Evolutionary conservation across 2,888 invertebrate species (phyloP).

Genomic region (Spialia ferax): DNA sequence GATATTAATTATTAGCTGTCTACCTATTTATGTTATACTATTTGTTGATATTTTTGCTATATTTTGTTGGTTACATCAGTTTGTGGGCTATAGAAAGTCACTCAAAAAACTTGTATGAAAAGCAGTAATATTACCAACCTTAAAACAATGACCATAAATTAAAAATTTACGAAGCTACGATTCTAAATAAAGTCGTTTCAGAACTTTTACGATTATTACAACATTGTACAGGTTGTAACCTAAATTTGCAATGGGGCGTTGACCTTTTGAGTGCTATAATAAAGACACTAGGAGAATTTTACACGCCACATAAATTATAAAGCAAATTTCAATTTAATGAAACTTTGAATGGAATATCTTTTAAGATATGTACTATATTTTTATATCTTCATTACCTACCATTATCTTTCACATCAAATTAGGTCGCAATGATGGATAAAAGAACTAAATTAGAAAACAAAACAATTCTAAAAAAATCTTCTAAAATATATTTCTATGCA

Average conservation of each 20-base stretch:
- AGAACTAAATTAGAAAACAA: neutral
- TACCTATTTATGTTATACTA: too few species aligned
- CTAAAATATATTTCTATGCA: neutral
- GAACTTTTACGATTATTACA: constrained; percentile 8
- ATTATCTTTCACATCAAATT: too few species aligned
- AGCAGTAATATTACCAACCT: neutral
- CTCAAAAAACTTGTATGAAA: neutral
- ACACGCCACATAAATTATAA: neutral
- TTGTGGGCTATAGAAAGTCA: too few species aligned
- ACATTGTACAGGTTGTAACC: neutral
- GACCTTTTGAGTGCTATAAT: neutral
- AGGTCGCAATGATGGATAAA: too few species aligned
- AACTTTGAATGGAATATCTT: neutral
- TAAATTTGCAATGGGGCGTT: neutral
- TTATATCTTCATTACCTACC: neutral
- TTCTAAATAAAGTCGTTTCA: neutral
- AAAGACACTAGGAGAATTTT: neutral
- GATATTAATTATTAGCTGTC: too few species aligned
- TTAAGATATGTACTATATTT: neutral
- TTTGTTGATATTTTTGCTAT: too few species aligned
- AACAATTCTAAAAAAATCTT: neutral
- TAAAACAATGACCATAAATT: neutral
- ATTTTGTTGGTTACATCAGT: too few species aligned
- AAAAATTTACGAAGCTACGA: neutral
- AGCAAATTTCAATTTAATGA: neutral